Percentiles rank a stretch among this genome's conserved stretches.
Evolutionary conservation across 2,113 vertebrate genomes (phyloP).

Genomic region (Lasiurus cinereus): DNA sequence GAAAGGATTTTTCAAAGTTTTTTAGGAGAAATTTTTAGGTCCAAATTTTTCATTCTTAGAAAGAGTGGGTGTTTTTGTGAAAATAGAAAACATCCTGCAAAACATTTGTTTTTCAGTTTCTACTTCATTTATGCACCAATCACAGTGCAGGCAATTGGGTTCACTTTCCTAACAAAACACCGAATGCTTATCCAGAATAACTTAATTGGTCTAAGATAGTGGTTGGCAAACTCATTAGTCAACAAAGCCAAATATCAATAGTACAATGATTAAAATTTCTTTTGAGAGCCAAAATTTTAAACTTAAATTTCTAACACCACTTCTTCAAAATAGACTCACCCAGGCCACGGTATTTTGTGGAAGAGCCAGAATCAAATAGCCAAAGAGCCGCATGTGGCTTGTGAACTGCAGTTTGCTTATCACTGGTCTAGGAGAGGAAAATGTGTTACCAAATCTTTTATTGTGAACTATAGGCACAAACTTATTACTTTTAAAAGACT

Average conservation of each 20-base stretch:
- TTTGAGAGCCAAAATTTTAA: too few species aligned
- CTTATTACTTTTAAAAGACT: not conserved
- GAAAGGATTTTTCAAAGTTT: slow-evolving; percentile 66
- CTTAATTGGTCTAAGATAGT: not conserved
- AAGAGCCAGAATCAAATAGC: too few species aligned
- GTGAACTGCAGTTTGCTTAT: too few species aligned
- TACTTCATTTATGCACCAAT: slow-evolving; percentile 52
- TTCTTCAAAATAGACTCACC: too few species aligned
- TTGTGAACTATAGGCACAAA: not conserved
- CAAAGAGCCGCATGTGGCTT: too few species aligned
- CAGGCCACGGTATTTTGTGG: too few species aligned
- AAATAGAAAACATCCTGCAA: slow-evolving; percentile 70
- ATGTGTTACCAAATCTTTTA: slow-evolving; percentile 31
- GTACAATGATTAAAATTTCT: too few species aligned
- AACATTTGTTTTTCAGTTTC: slow-evolving; percentile 70
- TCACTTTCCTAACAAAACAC: slow-evolving; percentile 64
- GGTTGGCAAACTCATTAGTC: too few species aligned
- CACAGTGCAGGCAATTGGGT: slow-evolving; percentile 48
- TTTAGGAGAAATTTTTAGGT: slow-evolving; percentile 53
- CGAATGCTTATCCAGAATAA: slow-evolving; percentile 31
- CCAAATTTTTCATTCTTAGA: slow-evolving; percentile 70
- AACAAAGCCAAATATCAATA: too few species aligned
- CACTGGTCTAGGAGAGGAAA: slow-evolving; percentile 24
- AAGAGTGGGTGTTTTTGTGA: slow-evolving; percentile 62
- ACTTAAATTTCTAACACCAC: too few species aligned